A percentile compares a stretch with the other conserved stretches of the same genome.
Conservation (phyloP, 2,113 vertebrate species). For the Chionodraco myersi region DNA sequence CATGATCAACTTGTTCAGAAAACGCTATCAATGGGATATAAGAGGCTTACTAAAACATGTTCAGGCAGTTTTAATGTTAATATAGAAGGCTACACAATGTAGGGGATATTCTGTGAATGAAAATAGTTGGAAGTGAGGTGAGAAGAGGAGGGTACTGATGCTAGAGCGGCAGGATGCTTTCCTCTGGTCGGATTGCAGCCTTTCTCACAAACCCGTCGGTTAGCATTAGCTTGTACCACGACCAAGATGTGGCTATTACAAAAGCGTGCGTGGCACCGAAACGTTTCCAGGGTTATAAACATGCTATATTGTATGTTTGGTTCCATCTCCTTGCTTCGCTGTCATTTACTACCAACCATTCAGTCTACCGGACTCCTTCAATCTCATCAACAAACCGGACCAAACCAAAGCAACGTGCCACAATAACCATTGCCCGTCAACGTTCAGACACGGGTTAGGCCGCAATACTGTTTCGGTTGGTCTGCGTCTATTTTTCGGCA, state of each 20-base stretch:
- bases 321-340: conserved; percentile 40
- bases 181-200: conserved; percentile 56
- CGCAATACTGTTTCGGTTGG: conserved; percentile 81
- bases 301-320: background rate
- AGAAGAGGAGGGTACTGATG: conserved; percentile 59
- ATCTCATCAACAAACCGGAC: conserved; percentile 86
- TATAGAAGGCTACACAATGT: background rate
- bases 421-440: conserved; percentile 83
- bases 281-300: conserved; percentile 9
- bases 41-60: background rate
- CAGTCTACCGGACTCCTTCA: conserved; percentile 73
- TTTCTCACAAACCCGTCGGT: conserved; percentile 70
- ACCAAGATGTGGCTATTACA: conserved; percentile 72
- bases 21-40: conserved; percentile 1
- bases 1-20: background rate
- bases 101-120: conserved; percentile 5
- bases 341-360: conserved; percentile 64
- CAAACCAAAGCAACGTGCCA: conserved; percentile 89
- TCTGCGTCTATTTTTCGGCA: conserved; percentile 67
- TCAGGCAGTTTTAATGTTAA: background rate
- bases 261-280: conserved; percentile 37
- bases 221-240: conserved; percentile 79
- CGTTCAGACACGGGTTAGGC: conserved; percentile 85
- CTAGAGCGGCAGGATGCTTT: conserved; percentile 66
- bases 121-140: conserved; percentile 29